Evolutionary conservation across 2,888 invertebrate species (phyloP), one percentile per base, ranked within the genome.

Genomic region (Pandemis heparana): DNA sequence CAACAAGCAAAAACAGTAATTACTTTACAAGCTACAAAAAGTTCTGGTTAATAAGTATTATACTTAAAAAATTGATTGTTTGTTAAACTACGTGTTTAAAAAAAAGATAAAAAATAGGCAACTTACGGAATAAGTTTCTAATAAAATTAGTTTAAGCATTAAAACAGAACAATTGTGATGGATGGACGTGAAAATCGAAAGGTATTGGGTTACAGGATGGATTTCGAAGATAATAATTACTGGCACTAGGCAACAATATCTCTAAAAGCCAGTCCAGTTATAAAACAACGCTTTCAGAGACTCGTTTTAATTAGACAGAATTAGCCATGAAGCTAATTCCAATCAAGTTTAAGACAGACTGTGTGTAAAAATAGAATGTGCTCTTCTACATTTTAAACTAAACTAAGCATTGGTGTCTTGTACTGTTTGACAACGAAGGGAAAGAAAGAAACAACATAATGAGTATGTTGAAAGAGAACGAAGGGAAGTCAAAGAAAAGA

Each of bases 261-360:
- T 18, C 0, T 12, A 12, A 56, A 56, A 18, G 53, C 14, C 8
- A 10, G 53, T 5, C 6, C 9, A 18, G 56, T 23, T 23, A 48
- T 56, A 62, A 67, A 62, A 67, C 62, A 53, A 62, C 43, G 46
- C 18, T 38, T 51, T 14, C 7, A 46, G n/a, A 18, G 62, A 18
- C 43, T 67, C 66, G 12, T 43, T 43, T 41, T 43, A 67, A 72
- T 67, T 67, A 41, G 46, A 43, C 39, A 61, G 23, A n/a, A 18
- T 72, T 61, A 72, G 6, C 67, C 67, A 67, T 67, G 43, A 56
- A 56, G 61, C 23, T 71, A 43, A 71, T 67, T 65, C 66, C 16
- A 46, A 62, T 53, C 72, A 53, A 53, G 53, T 51, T 53, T 56
- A 41, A 67, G 32, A 14, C 51, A 51, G 61, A 43, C 66, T 53